These are phyloP conservation scores for Drosophila formosana DNA, from an alignment of 2,888 invertebrate species.

Conservation along the genomic window DNA sequence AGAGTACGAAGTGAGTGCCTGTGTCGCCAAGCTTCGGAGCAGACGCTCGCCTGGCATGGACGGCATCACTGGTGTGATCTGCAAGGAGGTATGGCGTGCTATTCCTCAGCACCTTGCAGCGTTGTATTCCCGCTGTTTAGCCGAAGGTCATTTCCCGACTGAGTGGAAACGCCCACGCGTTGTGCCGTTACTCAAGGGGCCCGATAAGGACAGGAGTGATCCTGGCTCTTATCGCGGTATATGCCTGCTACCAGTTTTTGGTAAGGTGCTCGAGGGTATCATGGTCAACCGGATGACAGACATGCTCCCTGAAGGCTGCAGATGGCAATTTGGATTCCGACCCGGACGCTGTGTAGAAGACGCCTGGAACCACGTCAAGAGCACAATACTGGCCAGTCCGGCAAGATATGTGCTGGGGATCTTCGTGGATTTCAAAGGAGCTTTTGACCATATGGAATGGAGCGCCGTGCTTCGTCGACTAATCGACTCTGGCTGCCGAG, in stretches of 20 bases:
- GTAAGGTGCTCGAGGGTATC: constrained; percentile 23
- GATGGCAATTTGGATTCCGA: constrained; percentile 37
- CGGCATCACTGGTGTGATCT: constrained; percentile 9
- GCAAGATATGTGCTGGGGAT: constrained; percentile 23
- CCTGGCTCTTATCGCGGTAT: too few relatives aligned
- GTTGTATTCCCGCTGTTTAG: too few relatives aligned
- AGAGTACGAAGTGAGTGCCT: constrained; percentile 6
- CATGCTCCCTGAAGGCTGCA: constrained; percentile 12
- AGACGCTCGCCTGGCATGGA: constrained; percentile 16
- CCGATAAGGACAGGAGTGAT: too few relatives aligned
- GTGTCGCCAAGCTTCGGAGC: constrained; percentile 24
- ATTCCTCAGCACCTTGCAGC: too few relatives aligned
- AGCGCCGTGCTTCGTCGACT: constrained; percentile 24
- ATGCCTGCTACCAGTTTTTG: too few relatives aligned
- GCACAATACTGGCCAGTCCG: constrained; percentile 15
- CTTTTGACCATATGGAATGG: too few relatives aligned
- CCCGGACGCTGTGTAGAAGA: constrained; percentile 34
- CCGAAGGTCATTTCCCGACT: too few relatives aligned
- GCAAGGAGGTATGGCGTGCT: too few relatives aligned
- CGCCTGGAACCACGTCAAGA: constrained; percentile 23
- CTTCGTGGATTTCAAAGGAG: constrained; percentile 36
- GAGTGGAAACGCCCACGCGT: too few relatives aligned
- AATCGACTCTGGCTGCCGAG: constrained; percentile 19
- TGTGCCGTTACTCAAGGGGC: too few relatives aligned
- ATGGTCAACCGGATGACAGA: constrained; percentile 27